Evolutionary conservation across 2,797 vertebrate species (phyloP), one percentile per base, ranked within the genome.

Genomic region (Falco concolor): DNA sequence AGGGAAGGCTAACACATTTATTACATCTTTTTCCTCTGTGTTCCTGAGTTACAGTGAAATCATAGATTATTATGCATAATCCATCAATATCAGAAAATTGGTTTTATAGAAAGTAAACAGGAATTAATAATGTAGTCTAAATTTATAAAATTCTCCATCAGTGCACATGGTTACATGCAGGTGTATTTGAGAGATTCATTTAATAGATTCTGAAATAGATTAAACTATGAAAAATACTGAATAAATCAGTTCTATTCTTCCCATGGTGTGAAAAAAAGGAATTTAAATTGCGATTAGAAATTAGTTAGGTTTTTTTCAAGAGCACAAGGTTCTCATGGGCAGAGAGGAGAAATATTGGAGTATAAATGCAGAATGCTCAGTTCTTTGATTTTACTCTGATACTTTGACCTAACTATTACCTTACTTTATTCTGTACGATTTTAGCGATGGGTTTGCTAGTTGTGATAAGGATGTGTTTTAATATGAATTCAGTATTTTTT

Each of bases 81-180:
- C 21, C 59, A 72, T 23, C 84, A 76, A 13, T 74, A 94, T 79
- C 54, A 95, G 95, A 96, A 78, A 95, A 91, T 28, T 27, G 4
- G 19, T 64, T 65, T 95, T 84, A 89, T 67, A 54, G 74, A 92
- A 83, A 50, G 16, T 38, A 97, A 92, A 84, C 94, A 22, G 47
- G 57, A 97, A 94, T 85, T 77, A 94, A 89, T 67, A 65, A 87
- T 17, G 34, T 40, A 84, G 32, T 86, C 56, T 85, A 80, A 94
- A 95, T 59, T 94, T 92, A 90, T 50, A 93, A 96, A 96, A 89
- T 84, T 93, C 63, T 82, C 38, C 24, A 78, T 78, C 38, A 81
- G 20, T 73, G 56, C 59, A 88, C 63, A 89, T 25, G 34, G 45
- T 57, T 28, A 72, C n/a, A 92, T 11, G 8, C 18, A 89, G 36